Evolutionary conservation across 2,888 invertebrate species (phyloP).

Genomic region (Amblyjoppa fuscipennis): DNA sequence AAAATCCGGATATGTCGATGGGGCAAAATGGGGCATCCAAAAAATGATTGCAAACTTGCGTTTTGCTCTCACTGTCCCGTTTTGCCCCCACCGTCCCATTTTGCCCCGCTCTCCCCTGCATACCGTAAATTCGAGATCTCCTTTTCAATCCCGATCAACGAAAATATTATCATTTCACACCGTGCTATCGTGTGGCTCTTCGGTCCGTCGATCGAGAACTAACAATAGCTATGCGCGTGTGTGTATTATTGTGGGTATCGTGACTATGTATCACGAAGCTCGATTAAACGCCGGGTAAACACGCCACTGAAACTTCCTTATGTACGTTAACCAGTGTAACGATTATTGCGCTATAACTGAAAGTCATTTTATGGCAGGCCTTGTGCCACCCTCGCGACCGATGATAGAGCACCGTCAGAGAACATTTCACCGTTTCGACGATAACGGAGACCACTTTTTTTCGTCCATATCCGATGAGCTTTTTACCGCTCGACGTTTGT

Average conservation of each 20-base stretch:
- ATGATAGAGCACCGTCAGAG: conserved; percentile 8
- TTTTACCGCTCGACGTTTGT: not conserved
- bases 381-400: conserved; percentile 43
- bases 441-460: not conserved
- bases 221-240: conserved; percentile 3
- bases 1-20: no score
- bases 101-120: conserved; percentile 12
- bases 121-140: conserved; percentile 35
- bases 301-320: conserved; percentile 13
- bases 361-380: conserved; percentile 1
- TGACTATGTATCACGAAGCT: conserved; percentile 44
- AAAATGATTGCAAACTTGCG: no score
- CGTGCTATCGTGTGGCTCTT: conserved; percentile 52
- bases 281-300: conserved; percentile 57
- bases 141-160: conserved; percentile 49
- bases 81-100: not conserved
- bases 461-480: not conserved
- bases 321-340: conserved; percentile 1
- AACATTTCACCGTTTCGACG: conserved; percentile 45
- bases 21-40: no score
- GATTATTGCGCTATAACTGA: conserved; percentile 27
- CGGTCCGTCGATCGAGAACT: conserved; percentile 34
- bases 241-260: conserved; percentile 15
- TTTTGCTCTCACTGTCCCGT: no score
- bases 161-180: conserved; percentile 62